These are phyloP conservation scores for Ardeotis arabs DNA, from an alignment of 2,113 vertebrate species.

Conservation along the genomic window DNA sequence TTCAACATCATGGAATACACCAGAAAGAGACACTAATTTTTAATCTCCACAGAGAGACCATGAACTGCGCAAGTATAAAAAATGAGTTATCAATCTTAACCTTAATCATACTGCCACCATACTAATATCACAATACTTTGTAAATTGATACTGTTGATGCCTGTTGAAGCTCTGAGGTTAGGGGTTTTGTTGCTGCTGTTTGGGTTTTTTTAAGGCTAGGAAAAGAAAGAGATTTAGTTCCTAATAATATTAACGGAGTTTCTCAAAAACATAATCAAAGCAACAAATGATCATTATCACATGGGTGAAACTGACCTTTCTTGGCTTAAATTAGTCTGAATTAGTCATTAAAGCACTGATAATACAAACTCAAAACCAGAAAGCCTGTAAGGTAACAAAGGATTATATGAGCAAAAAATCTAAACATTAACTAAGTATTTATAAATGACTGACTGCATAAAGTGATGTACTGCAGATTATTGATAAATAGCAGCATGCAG, in stretches of 20 bases:
- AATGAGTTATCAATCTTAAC: not conserved
- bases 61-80: not conserved
- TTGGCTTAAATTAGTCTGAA: not conserved
- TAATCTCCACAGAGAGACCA: not conserved
- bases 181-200: not conserved
- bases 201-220: not conserved
- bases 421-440: not conserved
- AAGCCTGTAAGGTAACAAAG: not conserved
- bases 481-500: not conserved
- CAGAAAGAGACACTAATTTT: not conserved
- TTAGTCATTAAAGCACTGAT: not conserved
- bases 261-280: not conserved
- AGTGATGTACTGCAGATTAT: not conserved
- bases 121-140: not conserved
- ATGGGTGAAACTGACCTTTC: not conserved
- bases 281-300: not conserved
- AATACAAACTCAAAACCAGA: not conserved
- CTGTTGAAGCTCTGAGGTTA: not conserved
- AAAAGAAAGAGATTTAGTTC: not conserved
- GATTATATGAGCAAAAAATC: not conserved
- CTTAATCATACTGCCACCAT: not conserved
- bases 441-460: not conserved
- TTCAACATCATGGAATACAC: not conserved
- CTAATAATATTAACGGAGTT: not conserved
- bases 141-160: not conserved